Evolutionary conservation across 1,140 invertebrate genomes (phyloP).

Genomic region (Drosophila nebulosa): DNA sequence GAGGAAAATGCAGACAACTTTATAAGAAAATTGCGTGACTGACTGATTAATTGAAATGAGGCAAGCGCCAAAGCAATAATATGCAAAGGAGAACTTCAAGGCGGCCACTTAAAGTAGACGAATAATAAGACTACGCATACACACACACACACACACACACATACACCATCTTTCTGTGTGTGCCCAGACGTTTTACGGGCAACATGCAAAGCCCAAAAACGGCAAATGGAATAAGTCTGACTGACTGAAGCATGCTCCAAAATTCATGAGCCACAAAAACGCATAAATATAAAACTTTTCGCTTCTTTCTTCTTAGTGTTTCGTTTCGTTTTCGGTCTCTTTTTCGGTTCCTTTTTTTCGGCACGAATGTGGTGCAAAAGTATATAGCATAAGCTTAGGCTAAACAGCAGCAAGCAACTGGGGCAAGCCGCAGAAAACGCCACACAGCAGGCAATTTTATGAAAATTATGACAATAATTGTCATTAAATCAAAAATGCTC

Average conservation of each 20-base stretch:
- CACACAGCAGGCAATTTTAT: conserved; percentile 66
- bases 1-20: conserved; percentile 53
- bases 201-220: conserved; percentile 31
- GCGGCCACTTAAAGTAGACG: conserved; percentile 21
- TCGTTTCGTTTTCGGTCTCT: conserved; percentile 1
- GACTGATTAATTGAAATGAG: conserved; percentile 72
- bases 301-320: conserved; percentile 22
- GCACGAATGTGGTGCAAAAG: conserved; percentile 66
- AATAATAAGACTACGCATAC: conserved; percentile 19
- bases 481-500: conserved; percentile 79
- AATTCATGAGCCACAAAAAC: conserved; percentile 77
- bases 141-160: conserved; percentile 2
- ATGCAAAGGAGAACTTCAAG: conserved; percentile 33
- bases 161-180: background rate
- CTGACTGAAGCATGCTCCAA: conserved; percentile 70
- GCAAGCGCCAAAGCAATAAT: conserved; percentile 21
- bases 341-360: background rate
- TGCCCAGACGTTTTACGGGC: conserved; percentile 45
- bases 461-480: conserved; percentile 80
- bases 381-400: conserved; percentile 54
- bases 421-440: background rate
- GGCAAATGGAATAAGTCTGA: conserved; percentile 29
- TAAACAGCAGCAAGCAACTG: conserved; percentile 21
- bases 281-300: conserved; percentile 70
- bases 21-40: conserved; percentile 72